Base-by-base conservation (phyloP, 2,888 invertebrate genomes). In the Tiphia femorata region DNA sequence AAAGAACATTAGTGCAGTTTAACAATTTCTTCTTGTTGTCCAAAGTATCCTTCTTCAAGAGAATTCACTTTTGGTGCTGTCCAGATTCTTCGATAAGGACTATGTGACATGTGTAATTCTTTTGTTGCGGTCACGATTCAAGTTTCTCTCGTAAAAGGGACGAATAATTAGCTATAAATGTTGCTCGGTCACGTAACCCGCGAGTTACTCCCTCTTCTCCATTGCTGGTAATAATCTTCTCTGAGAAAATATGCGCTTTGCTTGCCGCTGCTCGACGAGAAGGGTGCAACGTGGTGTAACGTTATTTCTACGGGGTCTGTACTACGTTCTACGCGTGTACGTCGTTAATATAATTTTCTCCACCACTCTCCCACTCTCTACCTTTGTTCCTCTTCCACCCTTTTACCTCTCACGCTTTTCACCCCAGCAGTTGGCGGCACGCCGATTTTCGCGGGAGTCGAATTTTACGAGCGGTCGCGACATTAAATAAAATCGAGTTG, bases 131-230 rank as follows among this genome's bases (percentile, higher is more conserved):
- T 57, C 58, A 49, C 48, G 58, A 38, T 49, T 43, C 57, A 67
- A n/a, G 46, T 25, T 38, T 14, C 16, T 42, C 50, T 58, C 62
- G 43, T 64, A 62, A 64, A 64, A 33, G 12, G 33, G 23, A 58
- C 55, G 65, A 62, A 65, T 69, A 65, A 69, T 67, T 65, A 57
- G 62, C 52, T 58, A 62, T 59, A 58, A 67, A 64, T 47, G 54
- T 29, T 58, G 21, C 25, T 25, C 33, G 35, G 57, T 53, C 53
- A 60, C 54, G 37, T 47, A 49, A 49, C 49, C n/a, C n/a, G 42
- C 55, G 40, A 43, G 54, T 58, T 42, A 19, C 40, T 49, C 37
- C 23, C 42, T 38, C n/a, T 40, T 25, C 30, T 38, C 1, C 35
- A 14, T 41, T n/a, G 23, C 37, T 4, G 19, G 42, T 47, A 46